A percentile compares a stretch with the other conserved stretches of the same genome.
These are phyloP conservation scores for Phoxinus dragarum DNA, from an alignment of 2,797 vertebrate genomes.

Conservation along the genomic window DNA sequence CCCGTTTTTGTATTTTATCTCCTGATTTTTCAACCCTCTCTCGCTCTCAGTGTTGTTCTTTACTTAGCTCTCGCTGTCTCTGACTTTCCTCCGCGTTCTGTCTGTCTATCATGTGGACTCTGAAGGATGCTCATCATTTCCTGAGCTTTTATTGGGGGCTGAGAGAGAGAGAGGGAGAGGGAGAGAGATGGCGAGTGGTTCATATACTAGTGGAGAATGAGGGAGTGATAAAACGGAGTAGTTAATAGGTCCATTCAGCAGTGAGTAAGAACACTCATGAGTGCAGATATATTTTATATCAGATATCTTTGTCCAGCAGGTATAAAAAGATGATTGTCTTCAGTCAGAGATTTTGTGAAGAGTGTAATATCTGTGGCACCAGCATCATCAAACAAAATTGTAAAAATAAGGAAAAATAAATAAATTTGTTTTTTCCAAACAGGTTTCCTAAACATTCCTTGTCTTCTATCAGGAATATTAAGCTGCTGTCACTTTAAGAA, in stretches of 20 bases:
- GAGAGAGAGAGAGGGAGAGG: conserved; percentile 12
- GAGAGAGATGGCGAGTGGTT: conserved; percentile 27
- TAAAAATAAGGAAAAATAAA: background rate
- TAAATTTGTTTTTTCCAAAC: conserved; percentile 16
- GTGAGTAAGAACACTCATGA: background rate
- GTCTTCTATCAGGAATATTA: too few relatives aligned
- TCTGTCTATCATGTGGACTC: conserved; percentile 51
- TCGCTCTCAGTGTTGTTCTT: conserved; percentile 2
- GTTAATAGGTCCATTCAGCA: background rate
- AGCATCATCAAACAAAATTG: background rate
- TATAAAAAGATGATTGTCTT: background rate
- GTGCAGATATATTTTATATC: background rate
- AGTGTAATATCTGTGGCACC: background rate
- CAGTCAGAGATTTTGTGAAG: background rate
- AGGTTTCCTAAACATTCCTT: conserved; percentile 2
- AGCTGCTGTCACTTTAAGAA: too few relatives aligned
- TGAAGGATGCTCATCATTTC: conserved; percentile 47
- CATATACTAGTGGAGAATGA: background rate
- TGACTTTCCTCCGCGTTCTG: conserved; percentile 16
- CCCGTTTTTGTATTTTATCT: background rate
- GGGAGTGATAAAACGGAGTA: background rate
- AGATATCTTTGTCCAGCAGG: background rate
- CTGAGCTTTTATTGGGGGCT: conserved; percentile 32
- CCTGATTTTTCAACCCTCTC: conserved; percentile 10
- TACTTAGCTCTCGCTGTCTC: background rate